phyloP scores from a whole-genome alignment of 2,888 invertebrate genomes.

The Brachyptera risi region DNA sequence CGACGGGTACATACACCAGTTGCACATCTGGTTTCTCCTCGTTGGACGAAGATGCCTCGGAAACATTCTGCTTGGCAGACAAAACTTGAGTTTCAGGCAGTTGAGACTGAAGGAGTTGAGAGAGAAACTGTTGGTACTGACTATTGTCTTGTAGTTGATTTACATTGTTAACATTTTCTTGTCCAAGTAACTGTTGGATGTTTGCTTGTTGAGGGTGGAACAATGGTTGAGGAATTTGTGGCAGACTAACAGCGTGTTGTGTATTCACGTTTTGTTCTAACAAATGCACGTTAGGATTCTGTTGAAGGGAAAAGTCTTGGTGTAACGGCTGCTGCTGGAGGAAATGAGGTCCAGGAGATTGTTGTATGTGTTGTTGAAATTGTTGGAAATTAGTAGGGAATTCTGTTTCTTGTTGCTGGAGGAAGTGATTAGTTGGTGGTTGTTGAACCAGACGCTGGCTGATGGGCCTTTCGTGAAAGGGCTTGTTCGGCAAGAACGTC shows the following conservation, averaged over 20 bases:
- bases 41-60: not conserved
- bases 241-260: not conserved
- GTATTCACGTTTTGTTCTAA: not conserved
- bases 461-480: not conserved
- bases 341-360: not conserved
- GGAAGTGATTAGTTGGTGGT: not conserved
- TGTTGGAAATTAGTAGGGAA: not conserved
- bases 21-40: conserved; percentile 55
- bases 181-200: not conserved
- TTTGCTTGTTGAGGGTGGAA: not conserved
- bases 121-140: conserved; percentile 7
- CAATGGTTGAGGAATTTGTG: not conserved
- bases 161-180: not conserved
- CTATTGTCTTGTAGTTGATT: not conserved
- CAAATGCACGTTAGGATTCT: not conserved
- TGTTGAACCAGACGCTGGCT: not conserved
- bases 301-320: not conserved
- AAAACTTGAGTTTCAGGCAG: not conserved
- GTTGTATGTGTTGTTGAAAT: not conserved
- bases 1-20: conserved; percentile 75
- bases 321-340: not conserved
- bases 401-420: not conserved
- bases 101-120: not conserved
- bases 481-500: not conserved
- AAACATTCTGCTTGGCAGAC: not conserved